Base-by-base conservation (phyloP, 2,113 vertebrate species). In the Spheniscus mendiculus region DNA sequence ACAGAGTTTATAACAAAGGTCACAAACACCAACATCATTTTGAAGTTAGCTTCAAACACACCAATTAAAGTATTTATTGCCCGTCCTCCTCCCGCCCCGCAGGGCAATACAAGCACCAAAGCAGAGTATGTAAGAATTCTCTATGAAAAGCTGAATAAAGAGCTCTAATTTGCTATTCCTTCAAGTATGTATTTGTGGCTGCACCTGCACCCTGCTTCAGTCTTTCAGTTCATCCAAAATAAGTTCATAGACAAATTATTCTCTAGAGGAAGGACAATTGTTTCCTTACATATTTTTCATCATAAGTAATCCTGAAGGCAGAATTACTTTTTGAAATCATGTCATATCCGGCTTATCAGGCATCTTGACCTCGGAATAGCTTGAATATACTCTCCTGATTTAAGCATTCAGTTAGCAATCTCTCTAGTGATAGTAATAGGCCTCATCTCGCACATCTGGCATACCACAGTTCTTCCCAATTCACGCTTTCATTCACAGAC, bases 71-170 rank as follows among this genome's bases (percentile, higher is more conserved):
- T 4, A 25, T 23, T 59, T 26, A 21, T 10, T 22, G 23, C 16
- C 15, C 2, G 1, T 17, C 23, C 42, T 56, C 58, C 53, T 38
- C 55, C 9, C 3, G 2, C 40, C 22, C 36, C 6, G 1, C 44
- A 55, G 20, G 29, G 32, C 78, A 62, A 36, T 1, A 32, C 18
- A 58, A 38, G 20, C n/a, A 69, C 4, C 14, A 11, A 65, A 56
- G 40, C 40, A 61, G 10, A 50, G 5, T 1, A 42, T 15, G 44
- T 27, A 42, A 63, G 6, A 74, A 36, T 2, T 38, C 21, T 67
- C 40, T 73, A 6, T 6, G 15, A 10, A 14, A 22, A 63, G 19
- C 10, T 29, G 0, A 62, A 12, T 10, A 0, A 45, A 30, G 23
- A 86, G 32, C 29, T 73, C 20, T 38, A 5, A n/a, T 47, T 32